Percentiles rank a stretch among this genome's conserved stretches.
Conservation (phyloP, 2,797 vertebrate species). For the Anas bahamensis region DNA sequence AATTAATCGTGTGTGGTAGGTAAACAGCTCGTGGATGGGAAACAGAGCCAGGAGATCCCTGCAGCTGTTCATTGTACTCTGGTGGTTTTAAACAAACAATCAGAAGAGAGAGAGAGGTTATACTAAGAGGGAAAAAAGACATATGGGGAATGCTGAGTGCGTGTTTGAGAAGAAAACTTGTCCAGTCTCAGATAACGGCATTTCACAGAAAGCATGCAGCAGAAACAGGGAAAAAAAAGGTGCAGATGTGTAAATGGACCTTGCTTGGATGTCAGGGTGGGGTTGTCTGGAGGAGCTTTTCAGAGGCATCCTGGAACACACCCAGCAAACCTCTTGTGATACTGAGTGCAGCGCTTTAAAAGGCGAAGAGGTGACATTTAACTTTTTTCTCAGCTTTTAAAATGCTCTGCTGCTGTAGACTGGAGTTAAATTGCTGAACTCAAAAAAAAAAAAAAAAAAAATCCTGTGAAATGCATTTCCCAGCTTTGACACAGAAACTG, state of each 20-base stretch:
- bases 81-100: not conserved
- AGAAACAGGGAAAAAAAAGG: not conserved
- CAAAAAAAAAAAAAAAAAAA: not conserved
- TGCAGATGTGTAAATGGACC: not conserved
- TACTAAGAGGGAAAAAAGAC: not conserved
- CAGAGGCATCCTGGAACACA: not conserved
- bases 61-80: not conserved
- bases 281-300: not conserved
- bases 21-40: not conserved
- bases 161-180: not conserved
- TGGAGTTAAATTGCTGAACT: conserved; percentile 16
- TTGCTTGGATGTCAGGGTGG: not conserved
- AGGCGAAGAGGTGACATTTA: not conserved
- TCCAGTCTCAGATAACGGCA: too few relatives aligned
- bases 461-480: not conserved
- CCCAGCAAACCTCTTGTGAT: not conserved
- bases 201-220: not conserved
- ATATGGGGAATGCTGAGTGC: not conserved
- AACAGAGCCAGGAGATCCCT: not conserved
- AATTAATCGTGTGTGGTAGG: not conserved
- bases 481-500: not conserved
- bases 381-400: not conserved
- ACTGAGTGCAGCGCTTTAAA: not conserved
- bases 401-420: not conserved
- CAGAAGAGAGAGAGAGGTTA: not conserved